Evolutionary conservation across 1,140 invertebrate species (phyloP).

Genomic region (Sitophilus oryzae): DNA sequence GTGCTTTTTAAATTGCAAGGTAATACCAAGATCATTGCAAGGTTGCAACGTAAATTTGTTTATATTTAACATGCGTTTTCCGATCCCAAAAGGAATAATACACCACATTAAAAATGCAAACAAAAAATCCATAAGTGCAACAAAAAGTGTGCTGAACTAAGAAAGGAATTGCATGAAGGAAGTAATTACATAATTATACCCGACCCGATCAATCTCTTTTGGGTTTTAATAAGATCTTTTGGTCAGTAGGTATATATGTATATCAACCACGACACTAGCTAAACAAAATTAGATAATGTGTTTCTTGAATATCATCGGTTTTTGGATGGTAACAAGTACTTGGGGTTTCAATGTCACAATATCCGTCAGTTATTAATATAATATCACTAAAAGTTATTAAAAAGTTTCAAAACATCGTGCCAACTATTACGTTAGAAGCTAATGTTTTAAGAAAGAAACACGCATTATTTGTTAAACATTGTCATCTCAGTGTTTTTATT

Average conservation of each 20-base stretch:
- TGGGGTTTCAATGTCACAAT: not conserved
- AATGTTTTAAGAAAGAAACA: not conserved
- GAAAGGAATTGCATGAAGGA: no score
- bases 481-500: not conserved
- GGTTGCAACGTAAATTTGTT: constrained; percentile 22
- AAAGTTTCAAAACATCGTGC: not conserved
- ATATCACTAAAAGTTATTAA: not conserved
- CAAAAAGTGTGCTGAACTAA: no score
- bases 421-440: not conserved
- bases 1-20: constrained; percentile 21
- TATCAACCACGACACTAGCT: no score
- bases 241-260: no score
- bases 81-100: constrained; percentile 14
- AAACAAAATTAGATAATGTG: no score
- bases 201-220: no score
- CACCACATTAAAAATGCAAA: not conserved
- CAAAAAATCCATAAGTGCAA: not conserved
- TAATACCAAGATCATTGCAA: constrained; percentile 16
- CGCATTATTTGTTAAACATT: not conserved
- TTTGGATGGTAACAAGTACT: not conserved
- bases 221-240: no score
- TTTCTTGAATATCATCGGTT: no score
- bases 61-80: constrained; percentile 17
- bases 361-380: not conserved
- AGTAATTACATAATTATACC: no score